A percentile compares a stretch with the other conserved stretches of the same genome.
Evolutionary conservation across 2,113 vertebrate genomes (phyloP).

Genomic region (human (Homo sapiens)): DNA sequence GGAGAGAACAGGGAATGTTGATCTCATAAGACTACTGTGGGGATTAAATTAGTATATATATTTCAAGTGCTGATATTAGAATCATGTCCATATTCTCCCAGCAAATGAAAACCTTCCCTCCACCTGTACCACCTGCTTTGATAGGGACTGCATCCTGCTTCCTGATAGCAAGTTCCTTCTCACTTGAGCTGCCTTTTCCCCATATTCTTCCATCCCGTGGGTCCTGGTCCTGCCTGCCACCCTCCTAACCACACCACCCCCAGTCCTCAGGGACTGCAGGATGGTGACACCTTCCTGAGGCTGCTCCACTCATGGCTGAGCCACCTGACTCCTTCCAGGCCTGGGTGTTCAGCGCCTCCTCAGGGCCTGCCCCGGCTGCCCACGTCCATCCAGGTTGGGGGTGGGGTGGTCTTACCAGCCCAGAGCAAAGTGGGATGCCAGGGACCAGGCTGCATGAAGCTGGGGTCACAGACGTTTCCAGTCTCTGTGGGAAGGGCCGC

Average conservation of each 20-base stretch:
- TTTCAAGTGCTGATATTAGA: background rate
- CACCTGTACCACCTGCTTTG: fast-evolving
- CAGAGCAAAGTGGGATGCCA: background rate
- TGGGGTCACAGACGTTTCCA: background rate
- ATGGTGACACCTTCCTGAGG: background rate
- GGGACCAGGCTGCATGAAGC: background rate
- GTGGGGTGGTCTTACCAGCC: background rate
- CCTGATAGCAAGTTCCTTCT: background rate
- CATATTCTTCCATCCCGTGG: background rate
- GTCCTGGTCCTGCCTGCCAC: background rate
- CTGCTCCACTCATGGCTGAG: background rate
- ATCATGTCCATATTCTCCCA: background rate
- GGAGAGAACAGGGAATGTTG: background rate
- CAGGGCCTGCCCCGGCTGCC: background rate
- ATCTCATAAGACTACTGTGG: fast-evolving
- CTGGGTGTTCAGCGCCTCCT: background rate
- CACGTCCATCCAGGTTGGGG: fast-evolving
- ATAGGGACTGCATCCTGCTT: background rate
- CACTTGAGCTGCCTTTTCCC: background rate
- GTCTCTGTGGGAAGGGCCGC: background rate
- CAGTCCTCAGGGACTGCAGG: background rate
- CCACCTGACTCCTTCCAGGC: background rate
- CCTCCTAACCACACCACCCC: background rate
- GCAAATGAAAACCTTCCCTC: background rate
- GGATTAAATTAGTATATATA: background rate